Percentiles rank a stretch among this genome's conserved stretches.
These are phyloP conservation scores for Athalia cordata DNA, from an alignment of 2,888 invertebrate genomes.

Conservation along the genomic window DNA sequence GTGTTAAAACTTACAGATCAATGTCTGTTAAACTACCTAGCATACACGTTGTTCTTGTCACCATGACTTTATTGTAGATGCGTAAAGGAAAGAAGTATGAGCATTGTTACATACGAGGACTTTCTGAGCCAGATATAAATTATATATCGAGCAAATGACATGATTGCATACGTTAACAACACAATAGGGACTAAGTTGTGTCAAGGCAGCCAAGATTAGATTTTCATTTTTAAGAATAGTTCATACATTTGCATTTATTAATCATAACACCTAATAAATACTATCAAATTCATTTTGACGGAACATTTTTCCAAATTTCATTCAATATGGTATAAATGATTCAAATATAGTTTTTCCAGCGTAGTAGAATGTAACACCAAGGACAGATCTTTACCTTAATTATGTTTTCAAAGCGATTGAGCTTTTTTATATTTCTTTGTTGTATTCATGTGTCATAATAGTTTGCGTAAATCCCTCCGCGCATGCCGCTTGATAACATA, in stretches of 20 bases:
- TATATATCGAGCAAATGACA: slow-evolving; percentile 19
- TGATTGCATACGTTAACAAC: neutral
- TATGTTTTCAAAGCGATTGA: neutral
- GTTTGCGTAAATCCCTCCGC: slow-evolving; percentile 21
- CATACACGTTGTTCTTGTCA: slow-evolving; percentile 30
- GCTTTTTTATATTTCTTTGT: slow-evolving; percentile 16
- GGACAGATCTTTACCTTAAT: neutral
- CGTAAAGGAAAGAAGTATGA: slow-evolving; percentile 3
- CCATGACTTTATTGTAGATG: slow-evolving; percentile 38
- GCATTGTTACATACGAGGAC: neutral
- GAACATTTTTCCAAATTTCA: slow-evolving; percentile 13
- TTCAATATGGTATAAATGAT: slow-evolving; percentile 9
- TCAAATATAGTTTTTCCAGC: slow-evolving; percentile 10
- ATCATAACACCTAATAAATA: neutral
- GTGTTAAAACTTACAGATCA: slow-evolving; percentile 35
- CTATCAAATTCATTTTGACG: neutral
- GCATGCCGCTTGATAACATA: neutral
- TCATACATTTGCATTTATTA: slow-evolving; percentile 19
- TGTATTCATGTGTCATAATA: slow-evolving; percentile 42
- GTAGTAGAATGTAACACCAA: neutral
- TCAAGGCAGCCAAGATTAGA: slow-evolving; percentile 1
- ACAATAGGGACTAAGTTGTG: slow-evolving; percentile 33
- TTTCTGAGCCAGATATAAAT: slow-evolving; percentile 26
- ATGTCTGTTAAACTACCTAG: slow-evolving; percentile 31
- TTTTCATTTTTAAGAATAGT: slow-evolving; percentile 7